Base-by-base conservation (phyloP, 1,140 invertebrate genomes). In the Charaxes varanes region DNA sequence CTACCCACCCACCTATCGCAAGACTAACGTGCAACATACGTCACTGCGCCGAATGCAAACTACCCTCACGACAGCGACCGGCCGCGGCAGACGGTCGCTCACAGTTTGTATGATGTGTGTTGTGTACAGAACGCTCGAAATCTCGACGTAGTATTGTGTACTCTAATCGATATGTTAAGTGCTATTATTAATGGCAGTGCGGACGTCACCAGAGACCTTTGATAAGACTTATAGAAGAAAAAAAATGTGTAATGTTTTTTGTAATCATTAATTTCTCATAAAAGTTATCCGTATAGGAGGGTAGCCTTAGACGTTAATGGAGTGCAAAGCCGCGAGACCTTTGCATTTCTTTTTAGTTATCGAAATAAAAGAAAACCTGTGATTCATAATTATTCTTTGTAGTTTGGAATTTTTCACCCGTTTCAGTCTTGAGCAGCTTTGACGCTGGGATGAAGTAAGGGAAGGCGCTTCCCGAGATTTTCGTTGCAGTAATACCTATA, bases 171-270 rank as follows among this genome's bases (percentile, higher is more conserved):
- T 58, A 43, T 53, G 27, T 51, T 81, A 81, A 81, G 78, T 82
- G 74, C 61, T 78, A 69, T 59, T 56, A 56, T n/a, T n/a, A n/a
- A 58, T 68, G 63, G 70, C 68, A 66, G 62, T 69, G 62, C 56
- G 63, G 55, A 68, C 52, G 56, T 63, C 32, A 55, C 51, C 64
- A 78, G 67, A 76, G 67, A 77, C 71, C 64, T 47, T 71, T n/a
- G n/a, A 82, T 62, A 82, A 82, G 76, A 82, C 78, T 82, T 82
- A 82, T 80, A 82, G 69, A 62, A 74, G 77, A 79, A 74, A 65
- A 71, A 74, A 77, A 71, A 71, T 76, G 67, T 78, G 69, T 82
- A 82, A 82, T 62, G 66, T 71, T 83, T 81, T 79, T 83, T 83
- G 76, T 83, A 83, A 77, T 80, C 76, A 71, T 70, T 78, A 59